Percentiles rank a stretch among this genome's conserved stretches.
phyloP scores from a whole-genome alignment of 2,797 vertebrate species.

The Melanotaenia trifasciata region DNA sequence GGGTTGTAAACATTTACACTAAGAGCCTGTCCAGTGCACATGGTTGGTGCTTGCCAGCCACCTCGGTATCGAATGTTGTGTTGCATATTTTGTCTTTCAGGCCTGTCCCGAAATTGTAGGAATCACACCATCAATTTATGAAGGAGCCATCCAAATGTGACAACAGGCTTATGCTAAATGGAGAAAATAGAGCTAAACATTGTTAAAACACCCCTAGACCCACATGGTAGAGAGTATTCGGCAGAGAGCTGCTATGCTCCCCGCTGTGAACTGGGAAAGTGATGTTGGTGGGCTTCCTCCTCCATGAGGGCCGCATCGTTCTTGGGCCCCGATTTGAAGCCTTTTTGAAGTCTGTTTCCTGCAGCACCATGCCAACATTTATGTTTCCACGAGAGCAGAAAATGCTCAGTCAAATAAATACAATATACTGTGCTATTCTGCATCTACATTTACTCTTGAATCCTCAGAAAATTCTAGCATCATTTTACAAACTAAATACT shows the following conservation, averaged over 20 bases:
- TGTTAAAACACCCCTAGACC: conserved; percentile 90
- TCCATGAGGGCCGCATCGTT: conserved; percentile 85
- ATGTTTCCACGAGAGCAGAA: conserved; percentile 81
- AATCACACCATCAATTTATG: conserved; percentile 89
- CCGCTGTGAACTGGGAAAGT: conserved; percentile 91
- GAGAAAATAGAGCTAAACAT: conserved; percentile 91
- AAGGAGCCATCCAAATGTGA: conserved; percentile 89
- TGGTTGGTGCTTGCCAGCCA: conserved; percentile 86
- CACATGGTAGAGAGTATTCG: conserved; percentile 87
- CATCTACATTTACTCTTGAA: conserved; percentile 49
- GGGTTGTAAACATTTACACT: conserved; percentile 91
- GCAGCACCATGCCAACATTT: conserved; percentile 79
- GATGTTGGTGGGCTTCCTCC: conserved; percentile 87
- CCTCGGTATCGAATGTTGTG: conserved; percentile 88
- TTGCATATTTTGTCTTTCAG: conserved; percentile 89
- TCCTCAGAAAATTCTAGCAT: conserved; percentile 51
- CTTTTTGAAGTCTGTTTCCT: conserved; percentile 87
- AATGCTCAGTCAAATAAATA: conserved; percentile 72
- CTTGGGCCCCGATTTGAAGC: conserved; percentile 83
- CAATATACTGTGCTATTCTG: conserved; percentile 61
- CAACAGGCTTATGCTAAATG: conserved; percentile 89
- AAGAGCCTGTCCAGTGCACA: conserved; percentile 90
- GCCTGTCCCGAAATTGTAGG: conserved; percentile 89
- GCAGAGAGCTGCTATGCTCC: conserved; percentile 87
- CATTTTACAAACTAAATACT: conserved; percentile 24